phyloP scores from a whole-genome alignment of 92 coral and sea anemone species.

The Porites cylindrica region DNA sequence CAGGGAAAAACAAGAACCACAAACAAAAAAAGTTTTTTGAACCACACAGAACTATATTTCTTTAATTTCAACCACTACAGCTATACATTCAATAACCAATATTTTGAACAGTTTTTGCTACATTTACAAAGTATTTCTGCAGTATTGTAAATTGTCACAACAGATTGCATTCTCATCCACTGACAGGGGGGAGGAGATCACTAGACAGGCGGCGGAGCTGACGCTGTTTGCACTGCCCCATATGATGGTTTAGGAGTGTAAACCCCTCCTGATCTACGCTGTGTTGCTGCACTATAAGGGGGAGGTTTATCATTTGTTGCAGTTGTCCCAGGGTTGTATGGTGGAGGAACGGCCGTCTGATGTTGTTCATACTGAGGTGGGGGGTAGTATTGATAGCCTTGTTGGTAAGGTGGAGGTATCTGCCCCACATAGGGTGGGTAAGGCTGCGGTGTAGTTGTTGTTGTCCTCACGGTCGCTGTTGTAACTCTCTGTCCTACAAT shows the following conservation, averaged over 20 bases:
- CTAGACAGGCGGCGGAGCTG: neutral
- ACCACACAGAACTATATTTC: no score
- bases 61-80: no score
- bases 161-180: neutral
- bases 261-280: constrained; percentile 16
- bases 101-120: no score
- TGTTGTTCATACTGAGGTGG: constrained; percentile 30
- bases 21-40: no score
- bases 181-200: neutral
- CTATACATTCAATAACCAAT: no score
- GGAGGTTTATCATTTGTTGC: constrained; percentile 27
- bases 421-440: constrained; percentile 10
- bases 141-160: neutral
- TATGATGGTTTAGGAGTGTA: constrained; percentile 18
- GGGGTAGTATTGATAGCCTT: constrained; percentile 35
- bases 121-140: no score
- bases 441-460: neutral
- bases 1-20: no score
- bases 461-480: constrained; percentile 1
- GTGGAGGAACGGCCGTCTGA: neutral
- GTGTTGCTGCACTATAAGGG: constrained; percentile 26
- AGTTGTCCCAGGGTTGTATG: constrained; percentile 16
- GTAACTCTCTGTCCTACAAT: constrained; percentile 11
- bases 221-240: constrained; percentile 17
- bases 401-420: constrained; percentile 25